Base-by-base conservation (phyloP, 2,888 invertebrate species). In the Hirtodrosophila alboralis region DNA sequence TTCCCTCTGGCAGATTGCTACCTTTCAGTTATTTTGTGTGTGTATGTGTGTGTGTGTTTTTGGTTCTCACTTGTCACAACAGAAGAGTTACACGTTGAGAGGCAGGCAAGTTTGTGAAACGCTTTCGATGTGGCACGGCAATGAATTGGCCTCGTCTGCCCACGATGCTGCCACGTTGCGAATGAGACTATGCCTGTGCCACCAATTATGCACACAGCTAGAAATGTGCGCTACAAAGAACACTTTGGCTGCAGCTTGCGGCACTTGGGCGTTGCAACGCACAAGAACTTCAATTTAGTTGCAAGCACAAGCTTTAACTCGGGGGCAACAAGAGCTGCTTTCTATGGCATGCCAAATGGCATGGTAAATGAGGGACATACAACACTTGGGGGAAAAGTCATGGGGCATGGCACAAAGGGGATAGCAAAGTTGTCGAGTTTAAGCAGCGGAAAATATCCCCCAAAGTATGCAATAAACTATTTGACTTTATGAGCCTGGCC, bases 341-440 rank as follows among this genome's bases (percentile, higher is more conserved):
- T 23, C 8, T 5, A 3, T 18, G 18, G 18, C 27, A 31, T 27
- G 37, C 10, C 60, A 75, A 81, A 76, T 69, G 70, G 83, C 70
- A 76, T 81, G 31, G 59, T 38, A 78, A 83, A 83, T 75, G 79
- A 75, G 77, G 30, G 23, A 27, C 31, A 49, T n/a, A 18, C 27
- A 8, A 16, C 9, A 14, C 16, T 16, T 6, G n/a, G 23, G 30
- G 18, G n/a, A n/a, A 27, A n/a, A 10, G 18, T n/a, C 18, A 21
- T n/a, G n/a, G n/a, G 5, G 10, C 26, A 26, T 1, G 33, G 23
- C 30, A 26, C 10, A 21, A 21, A 21, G 18, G 18, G 14, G 38
- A 31, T 10, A 31, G 38, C 6, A 18, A 18, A 13, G 14, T 41
- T 30, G 27, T 27, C n/a, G 14, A 8, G 34, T 37, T 26, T 31